These are phyloP conservation scores for Poicephalus gulielmi DNA, from an alignment of 2,113 vertebrate species.

Conservation along the genomic window DNA sequence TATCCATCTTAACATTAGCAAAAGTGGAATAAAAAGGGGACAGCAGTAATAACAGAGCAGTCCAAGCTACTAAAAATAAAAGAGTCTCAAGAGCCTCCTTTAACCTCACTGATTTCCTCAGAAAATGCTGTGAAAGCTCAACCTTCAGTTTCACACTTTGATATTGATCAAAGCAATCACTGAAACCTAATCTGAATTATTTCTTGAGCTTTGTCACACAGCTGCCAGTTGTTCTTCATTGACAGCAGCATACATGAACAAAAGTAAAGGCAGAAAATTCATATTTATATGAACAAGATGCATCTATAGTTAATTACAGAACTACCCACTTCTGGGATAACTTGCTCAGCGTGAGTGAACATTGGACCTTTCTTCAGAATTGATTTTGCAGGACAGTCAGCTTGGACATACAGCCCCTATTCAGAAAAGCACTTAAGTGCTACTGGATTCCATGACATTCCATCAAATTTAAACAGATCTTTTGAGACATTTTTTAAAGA, in stretches of 20 bases:
- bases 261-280: background rate
- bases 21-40: background rate
- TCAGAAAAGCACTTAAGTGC: background rate
- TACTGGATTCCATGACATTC: background rate
- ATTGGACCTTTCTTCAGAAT: background rate
- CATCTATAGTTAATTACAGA: background rate
- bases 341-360: background rate
- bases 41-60: background rate
- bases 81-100: background rate
- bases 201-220: background rate
- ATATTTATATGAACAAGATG: background rate
- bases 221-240: background rate
- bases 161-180: background rate
- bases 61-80: background rate
- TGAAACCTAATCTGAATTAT: background rate
- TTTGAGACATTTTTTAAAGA: background rate
- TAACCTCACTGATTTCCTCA: background rate
- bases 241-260: background rate
- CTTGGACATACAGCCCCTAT: background rate
- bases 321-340: background rate
- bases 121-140: background rate
- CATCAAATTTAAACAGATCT: background rate
- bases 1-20: background rate
- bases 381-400: background rate
- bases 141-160: conserved; percentile 14